phyloP scores from a whole-genome alignment of 2,888 invertebrate species.

The Bhutanitis thaidina region DNA sequence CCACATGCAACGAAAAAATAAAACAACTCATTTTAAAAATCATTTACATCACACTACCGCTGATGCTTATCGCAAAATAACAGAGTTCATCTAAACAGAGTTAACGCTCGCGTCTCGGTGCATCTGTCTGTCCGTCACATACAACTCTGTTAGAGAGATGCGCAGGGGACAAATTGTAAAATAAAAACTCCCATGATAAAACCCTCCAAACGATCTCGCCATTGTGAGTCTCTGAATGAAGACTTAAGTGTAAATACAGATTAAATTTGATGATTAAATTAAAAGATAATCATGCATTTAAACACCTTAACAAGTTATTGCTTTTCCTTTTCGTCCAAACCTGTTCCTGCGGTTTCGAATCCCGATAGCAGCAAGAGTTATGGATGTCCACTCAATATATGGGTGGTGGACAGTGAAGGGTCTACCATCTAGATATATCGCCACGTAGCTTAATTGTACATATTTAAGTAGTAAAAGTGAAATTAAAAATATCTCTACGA shows the following conservation, averaged over 20 bases:
- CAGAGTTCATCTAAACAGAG: constrained; percentile 54
- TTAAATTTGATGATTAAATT: background rate
- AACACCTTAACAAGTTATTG: background rate
- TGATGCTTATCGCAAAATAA: constrained; percentile 46
- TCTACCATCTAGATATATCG: no score
- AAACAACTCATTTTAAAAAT: background rate
- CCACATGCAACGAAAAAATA: no score
- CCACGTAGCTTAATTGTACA: no score
- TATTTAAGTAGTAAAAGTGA: no score
- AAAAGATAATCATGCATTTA: background rate
- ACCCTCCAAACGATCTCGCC: background rate
- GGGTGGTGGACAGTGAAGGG: no score
- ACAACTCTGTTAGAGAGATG: constrained; percentile 32
- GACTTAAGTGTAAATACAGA: background rate
- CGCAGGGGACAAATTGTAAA: constrained; percentile 64
- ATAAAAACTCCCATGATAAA: constrained; percentile 54
- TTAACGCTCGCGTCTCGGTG: constrained; percentile 34
- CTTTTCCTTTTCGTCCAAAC: no score
- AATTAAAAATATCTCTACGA: no score
- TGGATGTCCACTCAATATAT: no score
- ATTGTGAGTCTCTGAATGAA: background rate
- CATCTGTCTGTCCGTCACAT: constrained; percentile 46
- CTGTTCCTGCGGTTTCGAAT: no score
- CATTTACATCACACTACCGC: constrained; percentile 18
- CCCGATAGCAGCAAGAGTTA: no score